A percentile compares a stretch with the other conserved stretches of the same genome.
These are phyloP conservation scores for Diorhabda sublineata DNA, from an alignment of 1,140 invertebrate genomes.

Conservation along the genomic window DNA sequence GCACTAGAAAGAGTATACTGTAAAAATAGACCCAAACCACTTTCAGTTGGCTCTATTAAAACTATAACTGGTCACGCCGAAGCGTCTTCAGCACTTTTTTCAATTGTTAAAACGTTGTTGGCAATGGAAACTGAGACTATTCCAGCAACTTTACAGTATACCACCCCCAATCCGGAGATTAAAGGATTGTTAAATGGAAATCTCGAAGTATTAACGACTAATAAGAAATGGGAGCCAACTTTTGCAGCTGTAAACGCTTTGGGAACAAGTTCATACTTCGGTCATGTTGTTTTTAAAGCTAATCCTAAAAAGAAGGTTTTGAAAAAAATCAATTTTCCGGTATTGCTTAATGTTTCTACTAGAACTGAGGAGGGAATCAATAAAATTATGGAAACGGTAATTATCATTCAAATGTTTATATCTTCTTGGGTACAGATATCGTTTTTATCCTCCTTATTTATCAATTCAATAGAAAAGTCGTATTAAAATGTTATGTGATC, in stretches of 20 bases:
- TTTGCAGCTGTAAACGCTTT: slow-evolving; percentile 57
- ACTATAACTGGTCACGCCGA: slow-evolving; percentile 76
- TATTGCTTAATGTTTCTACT: slow-evolving; percentile 59
- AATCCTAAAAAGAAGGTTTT: slow-evolving; percentile 49
- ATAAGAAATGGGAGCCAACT: slow-evolving; percentile 59
- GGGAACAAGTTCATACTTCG: slow-evolving; percentile 59
- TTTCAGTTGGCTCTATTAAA: slow-evolving; percentile 72
- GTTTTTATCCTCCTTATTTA: not conserved
- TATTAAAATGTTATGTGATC: no score
- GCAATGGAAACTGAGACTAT: slow-evolving; percentile 66
- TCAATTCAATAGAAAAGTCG: no score
- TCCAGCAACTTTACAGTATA: slow-evolving; percentile 71
- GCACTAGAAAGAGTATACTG: slow-evolving; percentile 57
- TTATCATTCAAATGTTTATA: slow-evolving; percentile 5
- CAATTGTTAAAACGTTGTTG: slow-evolving; percentile 54
- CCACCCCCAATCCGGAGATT: slow-evolving; percentile 63
- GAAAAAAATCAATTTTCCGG: slow-evolving; percentile 51
- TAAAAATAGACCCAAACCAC: slow-evolving; percentile 49
- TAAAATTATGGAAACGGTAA: slow-evolving; percentile 54
- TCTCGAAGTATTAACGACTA: slow-evolving; percentile 59
- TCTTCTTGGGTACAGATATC: slow-evolving; percentile 8
- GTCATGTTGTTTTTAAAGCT: slow-evolving; percentile 64
- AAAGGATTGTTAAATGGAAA: slow-evolving; percentile 61
- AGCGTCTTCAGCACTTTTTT: slow-evolving; percentile 57
- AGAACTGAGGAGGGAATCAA: slow-evolving; percentile 66